These are phyloP conservation scores for Halictus rubicundus DNA, from an alignment of 1,140 invertebrate species.

Conservation along the genomic window DNA sequence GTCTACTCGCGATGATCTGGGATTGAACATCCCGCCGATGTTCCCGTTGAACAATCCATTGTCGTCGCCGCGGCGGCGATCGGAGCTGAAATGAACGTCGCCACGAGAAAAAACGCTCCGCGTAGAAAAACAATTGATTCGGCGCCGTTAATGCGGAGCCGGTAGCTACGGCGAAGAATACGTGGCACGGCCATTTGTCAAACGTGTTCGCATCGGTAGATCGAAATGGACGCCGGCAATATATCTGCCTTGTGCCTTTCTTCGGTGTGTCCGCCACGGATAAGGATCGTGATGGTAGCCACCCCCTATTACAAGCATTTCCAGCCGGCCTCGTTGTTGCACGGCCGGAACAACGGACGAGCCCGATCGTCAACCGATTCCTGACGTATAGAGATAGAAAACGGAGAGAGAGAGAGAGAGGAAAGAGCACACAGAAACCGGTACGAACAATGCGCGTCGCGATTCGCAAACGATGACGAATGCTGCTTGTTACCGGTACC, in stretches of 20 bases:
- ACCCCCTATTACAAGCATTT: constrained; percentile 11
- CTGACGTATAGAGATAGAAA: not conserved
- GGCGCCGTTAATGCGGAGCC: not conserved
- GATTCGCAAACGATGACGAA: constrained; percentile 29
- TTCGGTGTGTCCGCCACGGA: constrained; percentile 13
- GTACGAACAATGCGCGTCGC: not conserved
- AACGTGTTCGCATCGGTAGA: not conserved
- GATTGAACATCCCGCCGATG: not conserved
- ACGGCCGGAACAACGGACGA: not conserved
- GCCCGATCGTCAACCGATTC: not conserved
- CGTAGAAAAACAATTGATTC: not conserved
- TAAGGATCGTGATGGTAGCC: constrained; percentile 2
- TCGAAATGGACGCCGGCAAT: constrained; percentile 26
- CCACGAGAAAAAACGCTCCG: not conserved
- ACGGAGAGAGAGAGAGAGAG: not conserved
- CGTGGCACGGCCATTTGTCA: constrained; percentile 18
- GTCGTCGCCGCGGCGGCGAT: not conserved
- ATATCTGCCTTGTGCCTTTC: constrained; percentile 19
- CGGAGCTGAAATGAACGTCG: not conserved
- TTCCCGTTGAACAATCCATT: not conserved
- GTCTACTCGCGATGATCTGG: too few species aligned
- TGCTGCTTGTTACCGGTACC: constrained; percentile 34
- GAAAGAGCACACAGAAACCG: constrained; percentile 4
- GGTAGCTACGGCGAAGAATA: not conserved
- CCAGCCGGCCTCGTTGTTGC: not conserved